Base-by-base conservation (phyloP, 2,888 invertebrate genomes). In the Dasysyrphus albostriatus region DNA sequence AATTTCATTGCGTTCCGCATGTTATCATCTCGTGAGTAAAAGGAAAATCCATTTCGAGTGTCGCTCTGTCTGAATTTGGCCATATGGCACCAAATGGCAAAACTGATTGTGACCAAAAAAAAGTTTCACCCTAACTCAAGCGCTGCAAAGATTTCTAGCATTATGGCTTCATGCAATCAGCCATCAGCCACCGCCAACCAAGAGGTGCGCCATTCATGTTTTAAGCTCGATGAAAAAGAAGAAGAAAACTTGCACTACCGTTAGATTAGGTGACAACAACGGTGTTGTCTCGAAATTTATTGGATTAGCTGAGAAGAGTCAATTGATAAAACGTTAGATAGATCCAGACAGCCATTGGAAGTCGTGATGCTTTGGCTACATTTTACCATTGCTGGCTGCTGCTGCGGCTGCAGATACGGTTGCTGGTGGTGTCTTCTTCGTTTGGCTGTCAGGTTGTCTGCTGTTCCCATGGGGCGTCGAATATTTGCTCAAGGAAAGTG, bases 401-500 rank as follows among this genome's bases (percentile, higher is more conserved):
- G 70, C 37, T 51, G 67, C 58, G 47, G 70, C 49, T 79, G 70
- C 37, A n/a, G 49, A 69, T 74, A 54, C 16, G 65, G 37, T 19
- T 37, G 24, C 37, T 24, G 78, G 49, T 32, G 32, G 73, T 37
- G 61, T 73, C 83, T 59, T 79, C 84, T 84, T 80, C 83, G 32
- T 72, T 69, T 49, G 29, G 44, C 65, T 42, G 73, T 74, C 65
- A 56, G 58, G 74, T 67, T 74, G 67, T 80, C 70, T 51, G 63
- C 65, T 51, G 56, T 65, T 83, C 59, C 76, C 42, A 63, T 67
- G 74, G 56, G 76, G 76, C 61, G 76, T 51, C 75, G 51, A 42
- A 75, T 81, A 81, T 85, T 83, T 84, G 54, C 12, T 56, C 54
- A 84, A 84, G 81, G 84, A 85, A 85, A 85, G 84, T 85, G 84